Base-by-base conservation (phyloP, 2,888 invertebrate species). In the Agrilus mali region DNA sequence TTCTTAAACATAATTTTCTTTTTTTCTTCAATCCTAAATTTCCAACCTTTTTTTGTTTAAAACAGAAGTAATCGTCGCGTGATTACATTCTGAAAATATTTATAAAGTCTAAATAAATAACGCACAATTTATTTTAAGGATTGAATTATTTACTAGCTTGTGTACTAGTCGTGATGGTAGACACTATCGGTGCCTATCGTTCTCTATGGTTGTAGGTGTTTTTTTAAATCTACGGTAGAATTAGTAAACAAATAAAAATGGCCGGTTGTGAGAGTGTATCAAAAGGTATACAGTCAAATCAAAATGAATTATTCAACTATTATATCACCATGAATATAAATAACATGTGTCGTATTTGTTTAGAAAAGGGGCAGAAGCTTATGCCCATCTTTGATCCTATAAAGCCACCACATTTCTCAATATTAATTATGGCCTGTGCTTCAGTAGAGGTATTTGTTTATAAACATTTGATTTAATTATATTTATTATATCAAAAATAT, bases 401-500 rank as follows among this genome's bases (percentile, higher is more conserved):
- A 15, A 66, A 67, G 54, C 66, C 67, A 16, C 63, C 65, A 31
- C 64, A 65, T 55, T 66, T 67, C 52, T 64, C 67, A 7, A 59
- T 65, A 43, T 53, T 67, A 47, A 65, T 68, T 38, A 68, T 66
- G 65, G 63, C 66, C 46, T 68, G 68, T 55, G 64, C 67, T 41
- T 57, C 64, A 38, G 65, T 68, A 3, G 64, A 68, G 60, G 68
- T 68, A 60, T 58, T 36, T 27, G 8, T 33, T 41, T 32, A 38
- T 14, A 42, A n/a, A 34, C 13, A 16, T 37, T 14, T 31, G 16
- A 31, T 44, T 6, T 31, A 33, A 45, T 36, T 7, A 15, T 10
- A 40, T 35, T 12, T 13, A 41, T 41, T 12, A 13, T 7, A 13
- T 16, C 3, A 7, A 16, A 22, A 32, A 16, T 41, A 31, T 41